These are phyloP conservation scores for Ammospiza nelsoni DNA, from an alignment of 2,113 vertebrate genomes.

Conservation along the genomic window DNA sequence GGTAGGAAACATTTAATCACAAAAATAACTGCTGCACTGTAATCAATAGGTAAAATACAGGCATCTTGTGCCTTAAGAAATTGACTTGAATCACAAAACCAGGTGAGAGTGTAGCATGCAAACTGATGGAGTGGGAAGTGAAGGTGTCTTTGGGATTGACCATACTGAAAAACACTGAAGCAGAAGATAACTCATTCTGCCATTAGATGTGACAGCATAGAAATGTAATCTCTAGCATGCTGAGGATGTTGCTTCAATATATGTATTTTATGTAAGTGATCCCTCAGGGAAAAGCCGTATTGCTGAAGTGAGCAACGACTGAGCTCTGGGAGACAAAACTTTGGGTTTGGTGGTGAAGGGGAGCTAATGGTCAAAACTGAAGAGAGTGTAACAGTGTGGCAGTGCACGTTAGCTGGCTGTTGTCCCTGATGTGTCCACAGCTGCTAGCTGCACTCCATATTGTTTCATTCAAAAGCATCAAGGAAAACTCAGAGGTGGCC, in stretches of 20 bases:
- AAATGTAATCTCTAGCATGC: background rate
- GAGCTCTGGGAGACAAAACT: background rate
- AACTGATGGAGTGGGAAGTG: background rate
- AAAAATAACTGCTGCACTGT: background rate
- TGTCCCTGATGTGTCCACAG: conserved; percentile 59
- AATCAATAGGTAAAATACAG: background rate
- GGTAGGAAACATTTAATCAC: background rate
- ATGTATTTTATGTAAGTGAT: background rate
- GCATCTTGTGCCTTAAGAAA: background rate
- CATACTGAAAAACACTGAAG: background rate
- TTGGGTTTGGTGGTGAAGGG: background rate
- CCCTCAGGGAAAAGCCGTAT: background rate
- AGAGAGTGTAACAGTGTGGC: conserved; percentile 63
- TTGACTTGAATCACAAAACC: background rate
- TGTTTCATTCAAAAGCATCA: conserved; percentile 30
- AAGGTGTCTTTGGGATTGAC: background rate
- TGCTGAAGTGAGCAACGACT: background rate
- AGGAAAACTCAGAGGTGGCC: background rate
- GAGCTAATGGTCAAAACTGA: background rate
- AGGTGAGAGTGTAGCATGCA: background rate
- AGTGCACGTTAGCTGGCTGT: conserved; percentile 82
- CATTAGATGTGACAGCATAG: background rate
- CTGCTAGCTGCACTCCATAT: conserved; percentile 74
- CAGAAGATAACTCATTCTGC: background rate
- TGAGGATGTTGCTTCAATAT: background rate